Evolutionary conservation across 2,888 invertebrate genomes (phyloP), one percentile per base, ranked within the genome.

Genomic region (Heliconius ethilla): DNA sequence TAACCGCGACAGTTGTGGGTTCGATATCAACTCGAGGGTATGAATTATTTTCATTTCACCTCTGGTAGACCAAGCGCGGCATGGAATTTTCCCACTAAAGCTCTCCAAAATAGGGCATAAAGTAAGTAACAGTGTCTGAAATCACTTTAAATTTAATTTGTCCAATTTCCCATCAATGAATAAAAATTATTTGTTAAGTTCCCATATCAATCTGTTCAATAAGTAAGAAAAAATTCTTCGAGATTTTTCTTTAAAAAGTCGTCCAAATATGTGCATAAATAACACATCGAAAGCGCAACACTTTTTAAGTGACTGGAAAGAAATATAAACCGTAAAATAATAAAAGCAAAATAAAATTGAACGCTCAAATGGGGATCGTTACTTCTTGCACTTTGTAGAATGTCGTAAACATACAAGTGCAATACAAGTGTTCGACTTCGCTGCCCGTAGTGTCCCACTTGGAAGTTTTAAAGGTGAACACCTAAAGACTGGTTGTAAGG

Each of bases 181-280:
- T 2, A 51, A 51, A 51, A 18, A 51, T 7, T 1, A 51, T 51
- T 18, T 51, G 51, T 51, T 51, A 51, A 51, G 22, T 18, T 22
- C 7, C 51, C 7, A 40, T n/a, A 7, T 62, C 15, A 62, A 45
- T 70, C 13, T 40, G 33, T 59, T 40, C 7, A 22, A 29, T 27
- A 29, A 62, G 4, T 22, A 65, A 55, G 55, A 62, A 22, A 4
- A 65, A 65, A 65, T 27, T 76, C 70, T 65, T 25, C 18, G 40
- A 29, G 37, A 65, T 33, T 13, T 72, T 55, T 72, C 65, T 9
- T 55, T 25, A 18, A 66, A 76, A 72, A 70, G 86, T 82, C 86
- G 83, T 86, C 85, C 84, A 86, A 33, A 77, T 75, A 80, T 72
- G 77, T 75, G 72, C 72, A 70, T 73, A n/a, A 59, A 70, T 69